Evolutionary conservation across 2,888 invertebrate genomes (phyloP).

Genomic region (Nudaria mundana): DNA sequence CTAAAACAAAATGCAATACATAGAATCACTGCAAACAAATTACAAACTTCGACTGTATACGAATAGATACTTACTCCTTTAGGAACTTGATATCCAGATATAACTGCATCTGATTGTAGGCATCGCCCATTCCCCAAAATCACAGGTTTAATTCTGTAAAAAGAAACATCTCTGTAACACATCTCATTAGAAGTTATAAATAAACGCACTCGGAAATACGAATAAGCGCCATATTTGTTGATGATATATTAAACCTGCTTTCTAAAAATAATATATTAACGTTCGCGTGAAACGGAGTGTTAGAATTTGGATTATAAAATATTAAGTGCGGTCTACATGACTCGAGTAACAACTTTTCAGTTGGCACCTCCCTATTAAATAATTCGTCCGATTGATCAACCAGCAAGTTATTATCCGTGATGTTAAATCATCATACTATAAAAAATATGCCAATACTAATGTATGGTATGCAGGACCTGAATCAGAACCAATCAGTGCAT

Average conservation of each 20-base stretch:
- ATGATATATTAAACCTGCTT: slow-evolving; percentile 8
- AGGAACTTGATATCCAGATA: slow-evolving; percentile 89
- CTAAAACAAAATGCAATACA: slow-evolving; percentile 68
- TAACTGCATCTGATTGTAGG: slow-evolving; percentile 86
- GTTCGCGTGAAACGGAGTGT: not conserved
- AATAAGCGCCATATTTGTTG: slow-evolving; percentile 5
- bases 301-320: not conserved
- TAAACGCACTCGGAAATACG: slow-evolving; percentile 1
- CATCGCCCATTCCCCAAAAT: slow-evolving; percentile 90
- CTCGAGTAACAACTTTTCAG: not conserved
- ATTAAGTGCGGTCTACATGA: not conserved
- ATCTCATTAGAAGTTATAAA: slow-evolving; percentile 1
- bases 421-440: too few species aligned
- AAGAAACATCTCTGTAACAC: slow-evolving; percentile 11
- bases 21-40: too few species aligned
- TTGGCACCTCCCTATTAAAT: not conserved
- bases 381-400: not conserved
- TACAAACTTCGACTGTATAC: too few species aligned
- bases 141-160: slow-evolving; percentile 88
- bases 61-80: slow-evolving; percentile 85
- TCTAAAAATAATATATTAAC: slow-evolving; percentile 5
- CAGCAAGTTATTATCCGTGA: not conserved
- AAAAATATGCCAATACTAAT: too few species aligned
- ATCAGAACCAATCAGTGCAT: slow-evolving; percentile 30
- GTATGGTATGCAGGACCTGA: slow-evolving; percentile 19